Percentiles rank a stretch among this genome's conserved stretches.
These are phyloP conservation scores for Odontamblyopus rebecca DNA, from an alignment of 2,797 vertebrate genomes.

Conservation along the genomic window DNA sequence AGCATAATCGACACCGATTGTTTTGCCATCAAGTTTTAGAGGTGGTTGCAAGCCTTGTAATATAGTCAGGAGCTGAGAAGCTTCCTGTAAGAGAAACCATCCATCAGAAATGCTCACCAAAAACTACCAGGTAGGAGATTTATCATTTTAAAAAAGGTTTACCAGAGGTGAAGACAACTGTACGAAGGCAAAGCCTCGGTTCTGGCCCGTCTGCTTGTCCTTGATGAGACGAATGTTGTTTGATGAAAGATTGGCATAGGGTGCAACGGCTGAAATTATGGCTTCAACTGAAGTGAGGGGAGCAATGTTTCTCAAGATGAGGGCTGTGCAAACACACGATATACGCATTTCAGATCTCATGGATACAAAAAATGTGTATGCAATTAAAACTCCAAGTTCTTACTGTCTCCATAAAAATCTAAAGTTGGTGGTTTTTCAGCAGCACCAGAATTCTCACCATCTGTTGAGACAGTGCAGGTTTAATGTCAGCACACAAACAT, in stretches of 20 bases:
- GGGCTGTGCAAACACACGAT: conserved; percentile 75
- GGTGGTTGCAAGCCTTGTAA: conserved; percentile 95
- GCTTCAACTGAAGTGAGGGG: conserved; percentile 92
- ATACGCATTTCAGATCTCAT: not conserved
- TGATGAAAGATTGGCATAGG: conserved; percentile 92
- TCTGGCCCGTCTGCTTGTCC: conserved; percentile 98
- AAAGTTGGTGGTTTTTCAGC: conserved; percentile 87
- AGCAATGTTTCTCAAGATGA: conserved; percentile 97
- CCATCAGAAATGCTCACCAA: not conserved
- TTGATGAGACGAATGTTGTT: conserved; percentile 99
- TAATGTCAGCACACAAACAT: conserved; percentile 8
- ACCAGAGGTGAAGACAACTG: conserved; percentile 98
- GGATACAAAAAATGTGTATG: not conserved
- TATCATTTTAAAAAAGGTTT: conserved; percentile 36
- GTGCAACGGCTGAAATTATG: conserved; percentile 91
- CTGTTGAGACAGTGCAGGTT: conserved; percentile 73
- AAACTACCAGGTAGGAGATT: too few relatives aligned
- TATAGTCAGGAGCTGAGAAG: conserved; percentile 95
- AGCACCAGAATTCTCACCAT: conserved; percentile 83
- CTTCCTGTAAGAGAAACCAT: conserved; percentile 81
- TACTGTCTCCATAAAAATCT: conserved; percentile 98
- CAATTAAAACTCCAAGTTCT: conserved; percentile 40
- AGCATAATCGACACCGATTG: conserved; percentile 97
- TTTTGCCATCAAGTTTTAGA: conserved; percentile 96
- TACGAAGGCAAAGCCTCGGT: conserved; percentile 97